Percentiles rank a stretch among this genome's conserved stretches.
Conservation (phyloP, 2,113 vertebrate genomes). For the Gasterosteus nipponicus region DNA sequence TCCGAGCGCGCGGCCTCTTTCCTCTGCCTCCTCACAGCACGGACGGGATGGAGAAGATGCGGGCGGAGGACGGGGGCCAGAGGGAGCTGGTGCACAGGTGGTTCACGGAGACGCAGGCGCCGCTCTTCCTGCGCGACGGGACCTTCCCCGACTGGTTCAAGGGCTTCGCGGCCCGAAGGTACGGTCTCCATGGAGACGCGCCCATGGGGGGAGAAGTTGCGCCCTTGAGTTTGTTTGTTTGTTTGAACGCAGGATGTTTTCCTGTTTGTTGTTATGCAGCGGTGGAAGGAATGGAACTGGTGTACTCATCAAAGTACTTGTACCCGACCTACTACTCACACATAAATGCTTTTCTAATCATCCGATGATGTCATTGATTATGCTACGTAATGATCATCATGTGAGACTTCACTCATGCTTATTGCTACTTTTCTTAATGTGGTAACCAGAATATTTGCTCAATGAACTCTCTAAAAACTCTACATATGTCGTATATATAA, state of each 20-base stretch:
- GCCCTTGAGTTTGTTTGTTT: too few relatives aligned
- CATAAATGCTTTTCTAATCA: too few relatives aligned
- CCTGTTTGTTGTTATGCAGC: not conserved
- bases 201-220: not conserved
- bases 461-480: too few relatives aligned
- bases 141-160: conserved; percentile 89
- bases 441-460: too few relatives aligned
- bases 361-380: too few relatives aligned
- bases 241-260: not conserved
- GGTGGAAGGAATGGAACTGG: not conserved
- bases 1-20: too few relatives aligned
- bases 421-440: too few relatives aligned
- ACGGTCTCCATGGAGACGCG: conserved; percentile 40
- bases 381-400: too few relatives aligned
- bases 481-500: too few relatives aligned
- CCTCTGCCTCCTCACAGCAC: not conserved
- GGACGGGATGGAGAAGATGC: conserved; percentile 67
- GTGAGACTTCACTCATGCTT: too few relatives aligned
- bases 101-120: conserved; percentile 87
- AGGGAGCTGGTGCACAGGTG: conserved; percentile 82
- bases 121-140: conserved; percentile 73
- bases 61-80: conserved; percentile 64
- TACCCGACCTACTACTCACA: not conserved
- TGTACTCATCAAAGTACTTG: not conserved
- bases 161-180: conserved; percentile 87